Evolutionary conservation across 1,140 invertebrate genomes (phyloP), one percentile per base, ranked within the genome.

Genomic region (Babylonia areolata): DNA sequence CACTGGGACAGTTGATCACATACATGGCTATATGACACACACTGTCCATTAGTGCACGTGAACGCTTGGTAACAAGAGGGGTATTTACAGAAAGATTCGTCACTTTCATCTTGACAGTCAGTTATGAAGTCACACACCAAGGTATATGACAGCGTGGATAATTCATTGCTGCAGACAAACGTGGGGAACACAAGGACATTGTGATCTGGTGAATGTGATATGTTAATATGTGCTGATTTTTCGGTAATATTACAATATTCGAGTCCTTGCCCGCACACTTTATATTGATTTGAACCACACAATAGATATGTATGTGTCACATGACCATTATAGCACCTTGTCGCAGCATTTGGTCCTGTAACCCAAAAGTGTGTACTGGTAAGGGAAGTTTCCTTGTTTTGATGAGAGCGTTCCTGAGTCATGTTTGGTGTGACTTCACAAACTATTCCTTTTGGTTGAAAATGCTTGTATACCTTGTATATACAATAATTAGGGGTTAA

Each of bases 61-160:
- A 80, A 80, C 42, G 5, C 5, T 15, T 15, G 42, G 42, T 6
- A 5, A 46, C 42, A 46, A 5, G 15, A 5, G 15, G 42, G 42
- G 15, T 46, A 46, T 5, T 46, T 46, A 46, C 42, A 46, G 5
- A 46, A 5, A 15, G 42, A 46, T 46, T 46, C 42, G 42, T 46
- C 42, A 46, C 42, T 46, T 5, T 46, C 42, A 46, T 46, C 42
- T 31, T 31, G 39, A 11, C 78, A 80, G 39, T 80, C 78, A 11
- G 37, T 20, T 40, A 37, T 80, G 39, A 80, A 80, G 78, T 80
- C 78, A 46, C 78, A 80, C 39, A 80, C 78, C 78, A 80, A 39
- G 1, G 37, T 42, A 46, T 81, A 81, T 6, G 46, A 46, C 23
- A 81, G 9, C 9, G 15, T 35, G 6, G 28, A 54, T 0, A 17